These are phyloP conservation scores for Notechis scutatus DNA, from an alignment of 2,113 vertebrate species.

Conservation along the genomic window DNA sequence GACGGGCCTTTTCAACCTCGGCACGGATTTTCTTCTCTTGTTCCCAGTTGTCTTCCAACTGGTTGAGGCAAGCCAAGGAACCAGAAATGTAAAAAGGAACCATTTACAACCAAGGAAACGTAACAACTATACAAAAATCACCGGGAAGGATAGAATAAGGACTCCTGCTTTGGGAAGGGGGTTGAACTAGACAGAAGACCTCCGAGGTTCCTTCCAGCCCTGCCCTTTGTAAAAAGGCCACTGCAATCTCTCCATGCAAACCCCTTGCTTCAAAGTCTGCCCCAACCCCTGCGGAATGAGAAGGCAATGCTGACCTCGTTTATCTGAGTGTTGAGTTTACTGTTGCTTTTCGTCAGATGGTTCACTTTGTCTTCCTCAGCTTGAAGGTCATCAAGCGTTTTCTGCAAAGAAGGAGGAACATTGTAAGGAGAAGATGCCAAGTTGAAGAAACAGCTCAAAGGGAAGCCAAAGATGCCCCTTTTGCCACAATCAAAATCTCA, in stretches of 20 bases:
- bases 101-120: background rate
- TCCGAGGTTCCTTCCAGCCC: background rate
- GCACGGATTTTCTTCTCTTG: slow-evolving; percentile 70
- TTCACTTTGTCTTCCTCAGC: slow-evolving; percentile 56
- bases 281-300: background rate
- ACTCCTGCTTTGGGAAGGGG: background rate
- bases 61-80: background rate
- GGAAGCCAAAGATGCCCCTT: background rate
- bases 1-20: slow-evolving; percentile 67
- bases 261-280: background rate
- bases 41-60: slow-evolving; percentile 69
- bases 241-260: background rate
- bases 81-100: background rate
- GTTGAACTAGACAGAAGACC: background rate
- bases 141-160: background rate
- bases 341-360: slow-evolving; percentile 40
- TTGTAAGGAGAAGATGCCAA: background rate
- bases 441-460: background rate
- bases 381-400: slow-evolving; percentile 53
- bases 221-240: background rate
- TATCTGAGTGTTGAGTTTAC: slow-evolving; percentile 42
- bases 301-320: slow-evolving; percentile 7
- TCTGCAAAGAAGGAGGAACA: slow-evolving; percentile 26
- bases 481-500: background rate
- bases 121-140: background rate